A percentile compares a stretch with the other conserved stretches of the same genome.
Evolutionary conservation across 1,140 invertebrate genomes (phyloP).

Genomic region (Trichoplusia ni): DNA sequence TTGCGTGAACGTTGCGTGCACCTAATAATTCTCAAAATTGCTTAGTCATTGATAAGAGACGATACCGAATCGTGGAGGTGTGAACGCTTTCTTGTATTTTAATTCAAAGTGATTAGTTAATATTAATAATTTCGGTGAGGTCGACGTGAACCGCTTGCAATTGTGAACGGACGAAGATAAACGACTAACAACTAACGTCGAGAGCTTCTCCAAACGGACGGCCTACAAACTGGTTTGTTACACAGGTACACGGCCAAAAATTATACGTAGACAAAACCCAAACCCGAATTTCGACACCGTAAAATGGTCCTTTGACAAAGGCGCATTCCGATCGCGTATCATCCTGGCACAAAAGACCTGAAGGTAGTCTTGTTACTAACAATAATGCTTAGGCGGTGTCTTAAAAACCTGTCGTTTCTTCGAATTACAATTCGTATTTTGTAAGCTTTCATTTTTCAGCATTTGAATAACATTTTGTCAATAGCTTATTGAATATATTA

Average conservation of each 20-base stretch:
- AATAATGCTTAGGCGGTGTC: constrained; percentile 26
- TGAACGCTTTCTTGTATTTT: constrained; percentile 45
- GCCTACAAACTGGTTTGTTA: constrained; percentile 62
- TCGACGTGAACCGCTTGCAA: constrained; percentile 36
- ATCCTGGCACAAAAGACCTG: constrained; percentile 45
- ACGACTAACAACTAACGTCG: constrained; percentile 42
- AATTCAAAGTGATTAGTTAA: constrained; percentile 42
- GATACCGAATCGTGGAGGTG: constrained; percentile 43
- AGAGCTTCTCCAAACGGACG: constrained; percentile 56
- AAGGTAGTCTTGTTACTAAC: constrained; percentile 19
- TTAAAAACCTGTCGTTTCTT: not conserved
- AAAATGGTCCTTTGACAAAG: constrained; percentile 55
- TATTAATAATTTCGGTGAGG: constrained; percentile 28
- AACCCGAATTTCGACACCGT: constrained; percentile 52
- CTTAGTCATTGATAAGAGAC: constrained; percentile 44
- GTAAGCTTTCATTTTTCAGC: not conserved
- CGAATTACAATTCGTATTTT: not conserved
- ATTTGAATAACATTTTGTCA: not conserved
- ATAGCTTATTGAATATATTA: not conserved
- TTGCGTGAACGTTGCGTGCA: constrained; percentile 48
- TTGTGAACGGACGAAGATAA: constrained; percentile 40
- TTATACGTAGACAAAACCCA: constrained; percentile 69
- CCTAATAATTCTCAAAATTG: constrained; percentile 43
- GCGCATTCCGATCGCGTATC: constrained; percentile 60
- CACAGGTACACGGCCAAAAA: constrained; percentile 70